A percentile compares a stretch with the other conserved stretches of the same genome.
phyloP scores from a whole-genome alignment of 2,113 vertebrate genomes.

The Actenoides lindsayi region DNA sequence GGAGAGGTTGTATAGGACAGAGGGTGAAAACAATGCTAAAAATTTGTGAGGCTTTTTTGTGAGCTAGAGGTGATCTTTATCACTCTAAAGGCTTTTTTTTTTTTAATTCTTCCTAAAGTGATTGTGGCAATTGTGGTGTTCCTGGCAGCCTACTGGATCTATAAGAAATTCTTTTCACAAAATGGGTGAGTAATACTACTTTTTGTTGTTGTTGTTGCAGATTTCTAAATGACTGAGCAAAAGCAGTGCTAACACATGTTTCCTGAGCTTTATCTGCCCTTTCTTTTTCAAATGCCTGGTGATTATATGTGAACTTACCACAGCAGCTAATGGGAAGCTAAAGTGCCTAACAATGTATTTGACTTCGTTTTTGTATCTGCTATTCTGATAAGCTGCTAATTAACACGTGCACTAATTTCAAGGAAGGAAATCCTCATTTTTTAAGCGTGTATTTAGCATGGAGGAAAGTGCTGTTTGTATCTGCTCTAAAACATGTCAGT shows the following conservation, averaged over 20 bases:
- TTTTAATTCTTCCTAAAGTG: not conserved
- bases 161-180: conserved; percentile 26
- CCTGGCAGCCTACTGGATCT: conserved; percentile 20
- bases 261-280: conserved; percentile 9
- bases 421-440: not conserved
- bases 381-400: conserved; percentile 18
- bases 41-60: not conserved
- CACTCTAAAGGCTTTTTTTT: not conserved
- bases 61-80: not conserved
- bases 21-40: not conserved
- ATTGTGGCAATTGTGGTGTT: not conserved
- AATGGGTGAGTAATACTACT: conserved; percentile 51
- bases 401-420: conserved; percentile 26
- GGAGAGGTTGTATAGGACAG: not conserved
- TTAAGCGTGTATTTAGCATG: not conserved
- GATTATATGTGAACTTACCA: not conserved
- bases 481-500: not conserved
- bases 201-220: not conserved
- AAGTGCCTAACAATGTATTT: not conserved
- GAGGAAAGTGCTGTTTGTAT: not conserved
- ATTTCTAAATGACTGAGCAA: not conserved
- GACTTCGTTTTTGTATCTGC: not conserved
- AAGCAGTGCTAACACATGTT: not conserved
- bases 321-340: not conserved
- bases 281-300: not conserved